Percentiles rank a stretch among this genome's conserved stretches.
These are phyloP conservation scores for Chionomys nivalis DNA, from an alignment of 2,113 vertebrate genomes.

Conservation along the genomic window DNA sequence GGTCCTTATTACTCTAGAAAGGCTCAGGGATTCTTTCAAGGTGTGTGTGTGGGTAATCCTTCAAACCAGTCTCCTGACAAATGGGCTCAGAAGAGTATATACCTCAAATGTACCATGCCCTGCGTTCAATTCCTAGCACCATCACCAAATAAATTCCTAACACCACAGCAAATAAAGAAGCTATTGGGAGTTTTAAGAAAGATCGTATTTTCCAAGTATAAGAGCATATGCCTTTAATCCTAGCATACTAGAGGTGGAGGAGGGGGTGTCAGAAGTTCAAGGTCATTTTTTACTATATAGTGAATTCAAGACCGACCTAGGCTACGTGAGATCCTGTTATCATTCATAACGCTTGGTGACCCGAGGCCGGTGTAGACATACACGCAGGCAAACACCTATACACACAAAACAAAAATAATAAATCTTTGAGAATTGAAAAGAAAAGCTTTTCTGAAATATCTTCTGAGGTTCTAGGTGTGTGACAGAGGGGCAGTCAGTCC, in stretches of 20 bases:
- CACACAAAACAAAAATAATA: background rate
- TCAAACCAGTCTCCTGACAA: conserved; percentile 29
- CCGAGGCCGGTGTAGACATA: background rate
- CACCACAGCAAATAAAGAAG: background rate
- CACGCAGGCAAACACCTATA: background rate
- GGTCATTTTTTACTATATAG: background rate
- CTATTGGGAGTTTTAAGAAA: background rate
- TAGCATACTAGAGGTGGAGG: background rate
- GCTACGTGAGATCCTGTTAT: background rate
- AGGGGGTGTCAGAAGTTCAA: background rate
- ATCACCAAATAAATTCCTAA: no score
- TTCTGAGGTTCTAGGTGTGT: background rate
- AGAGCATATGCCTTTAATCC: no score
- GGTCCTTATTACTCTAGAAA: background rate
- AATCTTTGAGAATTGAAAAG: background rate
- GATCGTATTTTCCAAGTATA: background rate
- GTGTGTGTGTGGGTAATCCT: background rate
- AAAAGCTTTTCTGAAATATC: conserved; percentile 48
- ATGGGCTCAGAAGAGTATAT: background rate
- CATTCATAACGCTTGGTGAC: no score
- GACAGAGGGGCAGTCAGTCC: background rate
- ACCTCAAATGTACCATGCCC: background rate
- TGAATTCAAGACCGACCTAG: background rate
- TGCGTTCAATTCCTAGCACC: background rate
- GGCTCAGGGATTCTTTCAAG: background rate